Evolutionary conservation across 2,888 invertebrate genomes (phyloP).

Genomic region (Mamestra brassicae): DNA sequence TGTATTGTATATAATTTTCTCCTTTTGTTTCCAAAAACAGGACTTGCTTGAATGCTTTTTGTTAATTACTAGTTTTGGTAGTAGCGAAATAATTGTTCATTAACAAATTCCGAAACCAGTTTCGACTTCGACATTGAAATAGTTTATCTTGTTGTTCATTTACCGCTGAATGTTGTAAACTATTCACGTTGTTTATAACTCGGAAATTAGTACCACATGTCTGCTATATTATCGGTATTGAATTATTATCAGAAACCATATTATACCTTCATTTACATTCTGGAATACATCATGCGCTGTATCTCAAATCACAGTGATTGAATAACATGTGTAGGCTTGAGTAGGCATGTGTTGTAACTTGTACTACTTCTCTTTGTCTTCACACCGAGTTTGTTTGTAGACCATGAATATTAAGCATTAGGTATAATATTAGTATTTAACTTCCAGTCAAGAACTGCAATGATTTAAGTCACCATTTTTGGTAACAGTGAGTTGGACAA

Average conservation of each 20-base stretch:
- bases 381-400: no score
- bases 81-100: not conserved
- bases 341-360: not conserved
- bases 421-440: no score
- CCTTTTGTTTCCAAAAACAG: no score
- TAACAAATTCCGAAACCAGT: not conserved
- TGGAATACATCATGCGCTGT: not conserved
- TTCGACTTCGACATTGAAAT: conserved; percentile 9
- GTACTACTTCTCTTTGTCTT: not conserved
- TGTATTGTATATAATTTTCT: no score
- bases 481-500: not conserved
- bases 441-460: no score
- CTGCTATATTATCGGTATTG: not conserved
- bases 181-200: not conserved
- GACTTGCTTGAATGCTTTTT: no score
- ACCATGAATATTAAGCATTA: no score
- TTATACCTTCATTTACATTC: not conserved
- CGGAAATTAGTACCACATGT: not conserved
- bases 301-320: conserved; percentile 3
- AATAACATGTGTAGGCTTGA: conserved; percentile 10
- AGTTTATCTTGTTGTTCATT: conserved; percentile 10
- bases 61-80: not conserved
- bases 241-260: not conserved
- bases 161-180: conserved; percentile 11
- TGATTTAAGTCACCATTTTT: no score